These are phyloP conservation scores for Sclerurus mexicanus DNA, from an alignment of 2,113 vertebrate genomes.

Conservation along the genomic window DNA sequence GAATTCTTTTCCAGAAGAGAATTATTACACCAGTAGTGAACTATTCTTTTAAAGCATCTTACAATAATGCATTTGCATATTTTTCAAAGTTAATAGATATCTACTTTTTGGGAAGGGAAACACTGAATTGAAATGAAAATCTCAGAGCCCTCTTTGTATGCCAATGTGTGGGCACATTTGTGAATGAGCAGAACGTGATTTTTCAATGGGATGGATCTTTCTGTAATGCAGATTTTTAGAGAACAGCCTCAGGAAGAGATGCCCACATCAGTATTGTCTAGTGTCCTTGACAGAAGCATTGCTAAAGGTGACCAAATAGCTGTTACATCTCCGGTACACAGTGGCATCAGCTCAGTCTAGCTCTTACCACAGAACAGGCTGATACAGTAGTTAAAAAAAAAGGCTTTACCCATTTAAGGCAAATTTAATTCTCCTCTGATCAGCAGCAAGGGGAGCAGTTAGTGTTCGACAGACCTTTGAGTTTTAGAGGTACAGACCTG, in stretches of 20 bases:
- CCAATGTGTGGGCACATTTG: accelerated
- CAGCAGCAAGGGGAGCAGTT: neutral
- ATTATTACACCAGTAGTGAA: neutral
- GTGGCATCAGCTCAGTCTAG: neutral
- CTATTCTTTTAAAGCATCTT: neutral
- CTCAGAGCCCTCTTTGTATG: neutral
- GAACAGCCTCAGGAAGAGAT: neutral
- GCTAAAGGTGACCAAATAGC: neutral
- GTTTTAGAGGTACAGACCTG: conserved; percentile 32
- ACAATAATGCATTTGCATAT: neutral
- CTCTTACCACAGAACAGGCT: neutral
- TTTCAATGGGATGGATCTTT: neutral
- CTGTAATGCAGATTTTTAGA: neutral
- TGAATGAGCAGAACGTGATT: neutral
- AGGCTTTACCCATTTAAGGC: neutral
- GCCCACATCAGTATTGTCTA: neutral
- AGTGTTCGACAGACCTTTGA: conserved; percentile 7
- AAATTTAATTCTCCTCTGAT: conserved; percentile 9
- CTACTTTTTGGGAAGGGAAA: neutral
- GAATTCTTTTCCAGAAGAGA: neutral
- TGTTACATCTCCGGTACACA: neutral
- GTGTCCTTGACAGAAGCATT: neutral
- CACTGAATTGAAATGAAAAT: neutral
- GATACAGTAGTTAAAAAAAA: neutral
- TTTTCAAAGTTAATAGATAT: neutral